These are phyloP conservation scores for Dryas iulia DNA, from an alignment of 1,140 invertebrate genomes.

Conservation along the genomic window DNA sequence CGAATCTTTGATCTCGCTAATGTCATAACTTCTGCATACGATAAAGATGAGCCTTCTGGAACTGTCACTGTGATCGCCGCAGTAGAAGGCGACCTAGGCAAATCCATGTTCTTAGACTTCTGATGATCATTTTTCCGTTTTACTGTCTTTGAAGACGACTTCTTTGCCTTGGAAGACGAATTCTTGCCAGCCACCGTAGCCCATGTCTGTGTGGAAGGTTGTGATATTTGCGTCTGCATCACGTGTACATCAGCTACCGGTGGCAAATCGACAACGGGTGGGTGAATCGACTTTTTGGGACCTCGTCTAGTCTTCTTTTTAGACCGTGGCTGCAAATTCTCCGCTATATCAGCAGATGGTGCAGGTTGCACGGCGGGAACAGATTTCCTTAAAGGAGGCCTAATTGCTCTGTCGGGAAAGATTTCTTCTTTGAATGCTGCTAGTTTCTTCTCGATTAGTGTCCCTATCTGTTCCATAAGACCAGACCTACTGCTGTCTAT, in stretches of 20 bases:
- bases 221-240: too few species aligned
- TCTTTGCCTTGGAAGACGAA: not conserved
- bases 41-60: not conserved
- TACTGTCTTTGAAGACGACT: not conserved
- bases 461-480: not conserved
- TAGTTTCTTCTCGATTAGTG: not conserved
- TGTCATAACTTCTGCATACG: slow-evolving; percentile 24
- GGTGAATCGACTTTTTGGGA: not conserved
- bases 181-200: too few species aligned
- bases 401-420: not conserved
- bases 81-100: not conserved
- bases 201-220: not conserved
- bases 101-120: too few species aligned
- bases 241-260: not conserved
- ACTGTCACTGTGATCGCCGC: not conserved
- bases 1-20: slow-evolving; percentile 2
- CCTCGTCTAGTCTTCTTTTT: not conserved
- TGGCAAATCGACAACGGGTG: not conserved
- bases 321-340: too few species aligned
- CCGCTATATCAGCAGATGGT: too few species aligned
- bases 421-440: not conserved
- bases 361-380: too few species aligned
- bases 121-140: too few species aligned
- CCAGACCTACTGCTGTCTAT: too few species aligned
- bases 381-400: not conserved